Evolutionary conservation across 2,113 vertebrate species (phyloP).

Genomic region (Channa maculata): DNA sequence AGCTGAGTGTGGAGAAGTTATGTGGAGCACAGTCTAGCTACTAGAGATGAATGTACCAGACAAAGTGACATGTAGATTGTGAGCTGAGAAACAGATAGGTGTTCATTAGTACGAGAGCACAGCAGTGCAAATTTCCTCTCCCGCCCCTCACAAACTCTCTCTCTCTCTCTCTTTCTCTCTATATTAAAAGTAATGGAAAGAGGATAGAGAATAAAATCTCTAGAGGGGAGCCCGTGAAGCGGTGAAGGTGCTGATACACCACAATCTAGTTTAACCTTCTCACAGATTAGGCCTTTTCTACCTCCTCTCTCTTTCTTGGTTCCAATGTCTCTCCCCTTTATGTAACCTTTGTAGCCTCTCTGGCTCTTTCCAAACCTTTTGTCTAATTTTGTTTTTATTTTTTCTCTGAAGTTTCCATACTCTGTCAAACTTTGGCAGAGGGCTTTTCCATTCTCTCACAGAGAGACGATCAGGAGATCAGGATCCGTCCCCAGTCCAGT

Average conservation of each 20-base stretch:
- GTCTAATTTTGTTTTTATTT: constrained; percentile 4
- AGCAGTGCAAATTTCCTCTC: background rate
- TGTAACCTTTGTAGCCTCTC: constrained; percentile 21
- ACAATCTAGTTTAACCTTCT: constrained; percentile 41
- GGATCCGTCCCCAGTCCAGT: constrained; percentile 13
- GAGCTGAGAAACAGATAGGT: constrained; percentile 32
- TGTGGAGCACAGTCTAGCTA: constrained; percentile 18
- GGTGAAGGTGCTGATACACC: constrained; percentile 37
- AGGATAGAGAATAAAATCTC: constrained; percentile 39
- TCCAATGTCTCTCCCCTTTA: constrained; percentile 12
- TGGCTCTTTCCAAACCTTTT: background rate
- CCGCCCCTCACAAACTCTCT: constrained; percentile 6
- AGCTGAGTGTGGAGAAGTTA: constrained; percentile 11
- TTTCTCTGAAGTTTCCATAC: constrained; percentile 45
- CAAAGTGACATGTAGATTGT: constrained; percentile 23
- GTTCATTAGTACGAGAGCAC: constrained; percentile 43
- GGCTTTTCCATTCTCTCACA: constrained; percentile 56
- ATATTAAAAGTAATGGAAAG: constrained; percentile 36
- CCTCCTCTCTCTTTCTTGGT: constrained; percentile 33
- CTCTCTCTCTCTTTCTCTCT: constrained; percentile 18
- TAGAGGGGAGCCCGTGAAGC: constrained; percentile 23
- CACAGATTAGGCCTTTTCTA: constrained; percentile 30
- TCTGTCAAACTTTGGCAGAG: constrained; percentile 54
- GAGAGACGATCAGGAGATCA: constrained; percentile 6
- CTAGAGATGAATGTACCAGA: constrained; percentile 32